Evolutionary conservation across 1,140 invertebrate genomes (phyloP), one percentile per base, ranked within the genome.

Genomic region (Telenomus remus): DNA sequence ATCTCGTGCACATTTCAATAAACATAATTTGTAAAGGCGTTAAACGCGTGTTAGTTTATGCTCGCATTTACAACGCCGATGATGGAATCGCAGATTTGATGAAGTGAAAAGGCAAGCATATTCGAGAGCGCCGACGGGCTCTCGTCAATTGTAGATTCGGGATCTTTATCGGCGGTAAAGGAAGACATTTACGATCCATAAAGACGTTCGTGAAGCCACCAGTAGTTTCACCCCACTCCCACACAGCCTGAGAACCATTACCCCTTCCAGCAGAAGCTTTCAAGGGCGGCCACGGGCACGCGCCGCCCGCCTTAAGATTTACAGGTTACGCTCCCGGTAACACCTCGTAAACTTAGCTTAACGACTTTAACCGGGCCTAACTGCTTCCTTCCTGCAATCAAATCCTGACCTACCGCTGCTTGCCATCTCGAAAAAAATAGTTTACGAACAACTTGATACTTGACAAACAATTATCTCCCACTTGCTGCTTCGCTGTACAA

Each of bases 141-240:
- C 79, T 80, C 82, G 85, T 85, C 82, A 86, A 85, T 81, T 82
- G 70, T 68, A 77, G 79, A 74, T 80, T 81, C 69, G 77, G 83
- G 80, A 87, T 87, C 83, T 88, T 88, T 88, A 88, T 88, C 86
- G 86, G 83, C 77, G 84, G 85, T 86, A 88, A 86, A 88, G 83
- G 84, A 87, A 88, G 87, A 88, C 86, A 80, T 88, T 88, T 88
- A 88, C 86, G 86, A 88, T 88, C 87, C 86, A 88, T 88, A 88
- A 88, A 88, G 85, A 83, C 84, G 80, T 85, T 84, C 82, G 82
- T 83, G 81, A 79, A 82, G 77, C 72, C 76, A 65, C 55, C 57
- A 72, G 71, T 68, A 69, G 65, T 72, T 74, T 59, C 49, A 64
- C 64, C 75, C 70, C 76, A 68, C 76, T 77, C 78, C 68, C 84